A percentile compares a stretch with the other conserved stretches of the same genome.
Evolutionary conservation across 1,140 invertebrate genomes (phyloP).

Genomic region (Cydia splendana): DNA sequence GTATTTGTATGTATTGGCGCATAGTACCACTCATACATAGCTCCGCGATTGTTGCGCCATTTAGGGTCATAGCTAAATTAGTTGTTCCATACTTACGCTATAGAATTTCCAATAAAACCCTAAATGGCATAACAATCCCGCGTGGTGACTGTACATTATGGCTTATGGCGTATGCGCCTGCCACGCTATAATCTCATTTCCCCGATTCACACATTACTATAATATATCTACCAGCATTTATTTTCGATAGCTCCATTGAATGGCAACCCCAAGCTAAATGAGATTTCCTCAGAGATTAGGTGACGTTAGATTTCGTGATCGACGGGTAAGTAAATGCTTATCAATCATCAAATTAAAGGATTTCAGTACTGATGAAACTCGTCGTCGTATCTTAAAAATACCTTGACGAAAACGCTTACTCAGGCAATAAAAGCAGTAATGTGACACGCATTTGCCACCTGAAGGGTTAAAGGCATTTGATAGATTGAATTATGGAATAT

Average conservation of each 20-base stretch:
- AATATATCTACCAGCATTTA: constrained; percentile 1
- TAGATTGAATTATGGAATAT: too few relatives aligned
- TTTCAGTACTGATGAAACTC: constrained; percentile 39
- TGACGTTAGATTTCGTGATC: constrained; percentile 27
- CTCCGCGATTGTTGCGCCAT: too few relatives aligned
- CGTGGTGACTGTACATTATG: too few relatives aligned
- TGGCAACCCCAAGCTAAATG: constrained; percentile 13
- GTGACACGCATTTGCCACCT: too few relatives aligned
- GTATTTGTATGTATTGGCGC: too few relatives aligned
- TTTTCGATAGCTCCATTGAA: constrained; percentile 23
- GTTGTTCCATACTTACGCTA: too few relatives aligned
- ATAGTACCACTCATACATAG: too few relatives aligned
- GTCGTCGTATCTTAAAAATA: constrained; percentile 21
- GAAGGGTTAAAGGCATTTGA: too few relatives aligned
- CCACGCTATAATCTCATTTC: neutral
- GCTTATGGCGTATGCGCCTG: neutral
- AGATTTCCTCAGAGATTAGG: constrained; percentile 16
- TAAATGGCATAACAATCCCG: too few relatives aligned
- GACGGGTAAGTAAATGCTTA: constrained; percentile 38
- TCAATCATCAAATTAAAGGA: constrained; percentile 43
- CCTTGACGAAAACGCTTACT: neutral
- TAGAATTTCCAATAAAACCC: too few relatives aligned
- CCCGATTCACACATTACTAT: too few relatives aligned
- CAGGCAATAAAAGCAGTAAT: neutral
- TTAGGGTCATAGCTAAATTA: too few relatives aligned